A percentile compares a stretch with the other conserved stretches of the same genome.
phyloP scores from a whole-genome alignment of 2,113 vertebrate genomes.

The Misgurnus mizolepis region DNA sequence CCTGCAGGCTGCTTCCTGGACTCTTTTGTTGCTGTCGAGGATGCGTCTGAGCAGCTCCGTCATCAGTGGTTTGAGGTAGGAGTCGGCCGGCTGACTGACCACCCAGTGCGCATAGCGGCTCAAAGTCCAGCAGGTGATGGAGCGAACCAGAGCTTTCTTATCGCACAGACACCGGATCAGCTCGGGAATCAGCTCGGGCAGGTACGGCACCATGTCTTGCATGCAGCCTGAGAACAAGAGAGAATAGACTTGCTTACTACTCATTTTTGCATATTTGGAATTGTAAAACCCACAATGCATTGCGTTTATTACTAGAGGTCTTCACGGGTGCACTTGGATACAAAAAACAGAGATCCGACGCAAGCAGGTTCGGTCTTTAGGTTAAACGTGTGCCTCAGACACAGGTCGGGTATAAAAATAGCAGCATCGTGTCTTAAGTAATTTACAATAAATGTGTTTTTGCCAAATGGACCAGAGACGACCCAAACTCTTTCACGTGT shows the following conservation, averaged over 20 bases:
- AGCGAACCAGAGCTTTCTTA: constrained; percentile 91
- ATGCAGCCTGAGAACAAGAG: constrained; percentile 81
- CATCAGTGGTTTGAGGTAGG: constrained; percentile 94
- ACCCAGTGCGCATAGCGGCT: constrained; percentile 97
- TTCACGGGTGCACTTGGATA: too few species aligned
- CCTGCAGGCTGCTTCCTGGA: constrained; percentile 97
- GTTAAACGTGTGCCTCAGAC: too few species aligned
- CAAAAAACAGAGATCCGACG: too few species aligned
- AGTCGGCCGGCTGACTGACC: constrained; percentile 89
- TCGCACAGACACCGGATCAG: constrained; percentile 90
- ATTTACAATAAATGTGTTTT: too few species aligned
- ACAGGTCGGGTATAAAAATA: too few species aligned
- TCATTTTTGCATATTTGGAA: background rate
- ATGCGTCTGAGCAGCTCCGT: constrained; percentile 92
- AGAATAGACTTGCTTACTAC: background rate
- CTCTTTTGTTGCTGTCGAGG: constrained; percentile 92
- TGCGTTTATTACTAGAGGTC: too few species aligned
- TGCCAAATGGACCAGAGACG: too few species aligned
- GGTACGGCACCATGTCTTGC: constrained; percentile 94
- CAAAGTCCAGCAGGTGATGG: constrained; percentile 94
- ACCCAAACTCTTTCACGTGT: too few species aligned
- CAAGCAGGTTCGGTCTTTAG: too few species aligned
- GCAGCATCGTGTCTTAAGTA: too few species aligned
- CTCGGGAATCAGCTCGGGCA: constrained; percentile 92
- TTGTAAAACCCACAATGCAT: too few species aligned